Evolutionary conservation across 2,113 vertebrate species (phyloP), one percentile per base, ranked within the genome.

Genomic region (Tringa solitaria): DNA sequence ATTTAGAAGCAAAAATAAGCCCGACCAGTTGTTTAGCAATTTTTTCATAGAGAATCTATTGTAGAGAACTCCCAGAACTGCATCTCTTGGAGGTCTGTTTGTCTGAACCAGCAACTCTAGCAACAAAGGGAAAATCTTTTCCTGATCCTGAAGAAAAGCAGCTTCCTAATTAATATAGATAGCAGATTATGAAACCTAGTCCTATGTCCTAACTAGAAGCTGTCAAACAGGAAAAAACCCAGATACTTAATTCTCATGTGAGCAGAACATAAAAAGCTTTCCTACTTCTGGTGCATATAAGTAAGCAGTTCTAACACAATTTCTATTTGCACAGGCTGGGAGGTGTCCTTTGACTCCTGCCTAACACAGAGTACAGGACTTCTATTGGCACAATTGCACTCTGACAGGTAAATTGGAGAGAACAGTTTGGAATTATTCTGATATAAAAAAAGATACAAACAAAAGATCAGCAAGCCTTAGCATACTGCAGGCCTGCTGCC

Each of bases 381-480:
- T 63, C 33, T 39, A 12, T 2, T 4, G 43, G 46, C 56, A 89
- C 67, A 95, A 74, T 54, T 86, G 41, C 46, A 41, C 15, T 19
- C 37, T 63, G 51, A 59, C 41, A 92, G 80, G 83, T 54, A 70
- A 95, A 92, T 35, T 94, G 46, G 68, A 84, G 63, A 45, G 28
- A 83, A 28, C 2, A n/a, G 30, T 15, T 63, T 4, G 14, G n/a
- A 92, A 77, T 56, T 67, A 59, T 14, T 32, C 11, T 87, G 39
- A 84, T 48, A 19, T 12, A 39, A 19, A 65, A 65, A 88, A 67
- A 57, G 8, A 86, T n/a, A 14, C 10, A 78, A 74, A 84, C 22
- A 74, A 87, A 69, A 15, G 41, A 83, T 80, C 21, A 84, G 33
- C 43, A 86, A 92, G 9, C 2, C 24, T 93, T 46, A 90, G 43